These are phyloP conservation scores for Thymelicus sylvestris DNA, from an alignment of 2,888 invertebrate species.

Conservation along the genomic window DNA sequence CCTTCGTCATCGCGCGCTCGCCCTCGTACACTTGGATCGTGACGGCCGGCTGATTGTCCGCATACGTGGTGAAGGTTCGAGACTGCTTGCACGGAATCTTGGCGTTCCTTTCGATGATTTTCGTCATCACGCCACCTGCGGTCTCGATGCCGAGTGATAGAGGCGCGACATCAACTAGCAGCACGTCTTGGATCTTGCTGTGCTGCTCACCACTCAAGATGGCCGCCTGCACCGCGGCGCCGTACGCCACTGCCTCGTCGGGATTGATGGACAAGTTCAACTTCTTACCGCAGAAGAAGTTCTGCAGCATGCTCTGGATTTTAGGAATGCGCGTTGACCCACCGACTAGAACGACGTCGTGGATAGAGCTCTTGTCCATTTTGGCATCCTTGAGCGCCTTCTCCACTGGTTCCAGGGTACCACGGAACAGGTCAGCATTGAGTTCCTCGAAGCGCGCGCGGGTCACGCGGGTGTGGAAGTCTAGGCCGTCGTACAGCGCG, in stretches of 20 bases:
- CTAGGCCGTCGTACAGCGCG: too few relatives aligned
- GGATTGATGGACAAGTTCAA: slow-evolving; percentile 78
- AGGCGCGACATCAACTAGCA: slow-evolving; percentile 85
- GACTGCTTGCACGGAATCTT: slow-evolving; percentile 89
- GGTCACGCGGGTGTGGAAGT: too few relatives aligned
- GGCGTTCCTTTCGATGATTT: slow-evolving; percentile 88
- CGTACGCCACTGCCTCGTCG: too few relatives aligned
- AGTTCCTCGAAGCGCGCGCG: too few relatives aligned
- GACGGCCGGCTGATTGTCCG: slow-evolving; percentile 92
- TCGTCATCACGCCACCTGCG: slow-evolving; percentile 91
- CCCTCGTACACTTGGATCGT: slow-evolving; percentile 91
- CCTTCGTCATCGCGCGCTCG: slow-evolving; percentile 65
- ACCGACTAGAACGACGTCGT: too few relatives aligned
- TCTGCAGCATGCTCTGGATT: slow-evolving; percentile 89
- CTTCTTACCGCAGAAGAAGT: slow-evolving; percentile 90
- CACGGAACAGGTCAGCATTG: too few relatives aligned
- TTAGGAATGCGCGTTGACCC: too few relatives aligned
- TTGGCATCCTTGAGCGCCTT: too few relatives aligned
- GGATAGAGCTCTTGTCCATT: too few relatives aligned
- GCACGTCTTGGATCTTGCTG: slow-evolving; percentile 88
- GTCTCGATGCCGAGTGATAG: slow-evolving; percentile 91
- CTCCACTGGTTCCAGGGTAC: too few relatives aligned
- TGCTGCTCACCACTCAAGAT: slow-evolving; percentile 90
- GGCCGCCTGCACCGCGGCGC: slow-evolving; percentile 90
- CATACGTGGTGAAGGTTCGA: slow-evolving; percentile 90